phyloP scores from a whole-genome alignment of 2,113 vertebrate genomes.

The Mesembrinibis cayennensis region DNA sequence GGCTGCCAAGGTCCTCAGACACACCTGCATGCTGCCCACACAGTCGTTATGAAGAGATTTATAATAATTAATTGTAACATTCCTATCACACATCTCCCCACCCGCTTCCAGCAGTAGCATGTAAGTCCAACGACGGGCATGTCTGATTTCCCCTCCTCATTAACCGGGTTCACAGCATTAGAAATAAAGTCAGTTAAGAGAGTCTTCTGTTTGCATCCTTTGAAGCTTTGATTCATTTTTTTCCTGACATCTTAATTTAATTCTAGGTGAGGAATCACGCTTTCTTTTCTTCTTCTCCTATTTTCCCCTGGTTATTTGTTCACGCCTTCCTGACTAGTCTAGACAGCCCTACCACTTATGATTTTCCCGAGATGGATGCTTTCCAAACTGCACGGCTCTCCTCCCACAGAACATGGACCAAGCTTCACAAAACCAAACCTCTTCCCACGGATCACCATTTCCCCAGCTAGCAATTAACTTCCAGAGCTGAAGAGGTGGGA shows the following conservation, averaged over 20 bases:
- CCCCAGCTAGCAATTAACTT: background rate
- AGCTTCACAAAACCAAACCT: constrained; percentile 26
- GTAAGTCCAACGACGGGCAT: background rate
- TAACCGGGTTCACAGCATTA: background rate
- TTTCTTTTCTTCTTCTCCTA: background rate
- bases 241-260: background rate
- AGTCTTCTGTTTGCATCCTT: background rate
- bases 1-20: constrained; percentile 28
- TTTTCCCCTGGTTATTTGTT: constrained; percentile 5
- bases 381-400: constrained; percentile 24
- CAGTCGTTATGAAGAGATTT: background rate
- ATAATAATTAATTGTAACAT: constrained; percentile 48
- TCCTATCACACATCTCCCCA: constrained; percentile 6
- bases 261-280: background rate
- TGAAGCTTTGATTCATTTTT: background rate
- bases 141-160: background rate
- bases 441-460: background rate
- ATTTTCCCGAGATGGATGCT: background rate
- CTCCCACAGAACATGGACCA: background rate
- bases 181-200: background rate
- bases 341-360: constrained; percentile 26
- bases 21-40: constrained; percentile 33
- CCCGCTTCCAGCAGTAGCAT: background rate
- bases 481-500: background rate
- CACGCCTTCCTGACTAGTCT: constrained; percentile 41